phyloP scores from a whole-genome alignment of 1,140 invertebrate species.

The Drosophila repleta region DNA sequence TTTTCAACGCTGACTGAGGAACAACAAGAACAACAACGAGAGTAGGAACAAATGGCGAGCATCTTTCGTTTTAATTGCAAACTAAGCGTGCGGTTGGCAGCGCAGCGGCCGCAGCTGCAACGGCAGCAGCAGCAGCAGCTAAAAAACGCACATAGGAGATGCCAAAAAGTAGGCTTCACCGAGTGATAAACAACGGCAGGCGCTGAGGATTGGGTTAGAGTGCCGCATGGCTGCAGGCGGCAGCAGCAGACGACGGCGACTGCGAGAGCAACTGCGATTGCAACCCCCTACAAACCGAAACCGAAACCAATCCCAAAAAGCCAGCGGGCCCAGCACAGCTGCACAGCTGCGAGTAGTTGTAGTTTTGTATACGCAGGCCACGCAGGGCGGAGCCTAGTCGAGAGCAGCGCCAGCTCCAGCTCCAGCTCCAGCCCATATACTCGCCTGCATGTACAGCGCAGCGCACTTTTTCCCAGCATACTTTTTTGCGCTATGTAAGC shows the following conservation, averaged over 20 bases:
- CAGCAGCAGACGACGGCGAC: background rate
- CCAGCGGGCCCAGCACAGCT: constrained; percentile 42
- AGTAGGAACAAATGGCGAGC: constrained; percentile 67
- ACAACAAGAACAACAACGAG: constrained; percentile 14
- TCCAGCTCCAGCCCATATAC: background rate
- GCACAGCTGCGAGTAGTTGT: constrained; percentile 18
- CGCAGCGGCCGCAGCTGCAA: constrained; percentile 39
- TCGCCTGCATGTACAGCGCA: constrained; percentile 43
- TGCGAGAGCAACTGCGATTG: constrained; percentile 24
- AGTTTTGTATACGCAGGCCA: constrained; percentile 64
- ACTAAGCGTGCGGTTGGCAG: constrained; percentile 80
- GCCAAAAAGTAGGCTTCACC: constrained; percentile 78
- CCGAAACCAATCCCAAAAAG: constrained; percentile 76
- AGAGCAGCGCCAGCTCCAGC: constrained; percentile 12
- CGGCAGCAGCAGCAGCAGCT: constrained; percentile 2
- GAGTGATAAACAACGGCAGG: constrained; percentile 67
- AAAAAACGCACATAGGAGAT: constrained; percentile 60
- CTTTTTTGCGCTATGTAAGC: constrained; percentile 38
- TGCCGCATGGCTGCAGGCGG: constrained; percentile 20
- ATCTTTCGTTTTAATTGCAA: constrained; percentile 81
- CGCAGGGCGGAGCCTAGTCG: constrained; percentile 75
- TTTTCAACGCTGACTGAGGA: constrained; percentile 39
- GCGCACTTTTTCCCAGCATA: constrained; percentile 47
- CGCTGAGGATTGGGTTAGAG: background rate
- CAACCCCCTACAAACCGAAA: constrained; percentile 71